Percentiles rank a stretch among this genome's conserved stretches.
Conservation (phyloP, 2,888 invertebrate genomes). For the Scaptomyza polygonia region DNA sequence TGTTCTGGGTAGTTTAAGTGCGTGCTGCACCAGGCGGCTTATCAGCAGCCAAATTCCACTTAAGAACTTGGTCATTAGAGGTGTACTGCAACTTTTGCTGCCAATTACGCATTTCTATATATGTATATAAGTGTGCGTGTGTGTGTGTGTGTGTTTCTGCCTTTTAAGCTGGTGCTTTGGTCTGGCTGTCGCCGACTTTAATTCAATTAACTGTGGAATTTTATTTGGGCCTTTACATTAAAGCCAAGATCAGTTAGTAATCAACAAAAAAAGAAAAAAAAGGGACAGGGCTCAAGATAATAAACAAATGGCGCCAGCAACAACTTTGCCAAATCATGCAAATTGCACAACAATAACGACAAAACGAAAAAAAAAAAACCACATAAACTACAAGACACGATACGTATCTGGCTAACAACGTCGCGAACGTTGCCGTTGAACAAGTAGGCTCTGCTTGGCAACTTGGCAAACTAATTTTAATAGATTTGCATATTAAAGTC, state of each 20-base stretch:
- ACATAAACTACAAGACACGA: slow-evolving; percentile 50
- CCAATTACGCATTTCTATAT: slow-evolving; percentile 51
- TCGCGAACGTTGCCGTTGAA: slow-evolving; percentile 23
- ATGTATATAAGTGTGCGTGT: background rate
- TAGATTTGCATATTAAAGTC: slow-evolving; percentile 76
- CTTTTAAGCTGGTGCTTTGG: slow-evolving; percentile 24
- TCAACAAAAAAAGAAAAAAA: too few species aligned
- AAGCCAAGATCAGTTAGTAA: slow-evolving; percentile 51
- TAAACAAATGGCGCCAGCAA: slow-evolving; percentile 74
- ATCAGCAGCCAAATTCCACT: slow-evolving; percentile 69
- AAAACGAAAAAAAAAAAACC: slow-evolving; percentile 15
- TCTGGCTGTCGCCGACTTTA: slow-evolving; percentile 48
- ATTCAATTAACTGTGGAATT: slow-evolving; percentile 76
- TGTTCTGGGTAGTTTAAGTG: slow-evolving; percentile 35
- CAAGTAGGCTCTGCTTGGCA: slow-evolving; percentile 43
- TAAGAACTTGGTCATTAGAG: slow-evolving; percentile 59
- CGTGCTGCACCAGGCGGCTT: slow-evolving; percentile 54
- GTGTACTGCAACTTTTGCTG: slow-evolving; percentile 39
- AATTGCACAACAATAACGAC: slow-evolving; percentile 61
- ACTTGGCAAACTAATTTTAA: slow-evolving; percentile 73
- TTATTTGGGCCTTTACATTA: slow-evolving; percentile 45
- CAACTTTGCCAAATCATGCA: slow-evolving; percentile 71
- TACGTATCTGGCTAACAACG: slow-evolving; percentile 50
- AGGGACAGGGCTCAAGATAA: slow-evolving; percentile 48
- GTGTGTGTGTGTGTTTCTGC: slow-evolving; percentile 12